Evolutionary conservation across 2,797 vertebrate species (phyloP), one percentile per base, ranked within the genome.

Genomic region (Myoxocephalus aenaeus): DNA sequence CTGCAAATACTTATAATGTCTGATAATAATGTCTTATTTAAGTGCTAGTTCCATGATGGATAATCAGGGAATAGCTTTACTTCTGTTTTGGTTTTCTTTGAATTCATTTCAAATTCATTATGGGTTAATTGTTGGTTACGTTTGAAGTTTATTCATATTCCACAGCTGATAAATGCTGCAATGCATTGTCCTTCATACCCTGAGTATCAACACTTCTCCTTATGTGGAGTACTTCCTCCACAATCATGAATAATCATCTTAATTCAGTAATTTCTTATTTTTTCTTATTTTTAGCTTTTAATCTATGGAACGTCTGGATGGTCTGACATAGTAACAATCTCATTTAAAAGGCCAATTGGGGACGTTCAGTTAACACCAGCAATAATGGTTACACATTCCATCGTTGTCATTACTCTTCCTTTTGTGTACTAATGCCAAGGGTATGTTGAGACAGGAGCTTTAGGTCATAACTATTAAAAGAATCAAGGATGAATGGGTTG

Each of bases 351-450:
- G 13, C 12, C 40, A 13, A 56, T 78, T 66, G 59, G 65, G 25
- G 57, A 53, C 32, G 62, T 81, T 56, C 29, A 69, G 59, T 78
- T 82, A 81, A 87, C 79, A 83, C 75, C 85, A 80, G 62, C 81
- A 86, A 79, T 90, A 86, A 88, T 82, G 75, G 71, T 91, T 84
- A 81, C 36, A 62, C 62, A 75, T 86, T 88, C 85, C 84, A 75
- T 65, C 1, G 53, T 69, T 36, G 61, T 75, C 85, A 86, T 90
- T 84, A 80, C 51, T 87, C 81, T 80, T 77, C 64, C 34, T 32
- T 85, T 72, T 84, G 83, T 87, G 71, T 85, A 70, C 75, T 64
- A 64, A 77, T 79, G 77, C 77, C 68, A 72, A 58, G 65, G 46
- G 25, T 73, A 9, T 84, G 85, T 92, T 91, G 88, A 86, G 70